phyloP scores from a whole-genome alignment of 2,113 vertebrate genomes.

The Varanus komodoensis region DNA sequence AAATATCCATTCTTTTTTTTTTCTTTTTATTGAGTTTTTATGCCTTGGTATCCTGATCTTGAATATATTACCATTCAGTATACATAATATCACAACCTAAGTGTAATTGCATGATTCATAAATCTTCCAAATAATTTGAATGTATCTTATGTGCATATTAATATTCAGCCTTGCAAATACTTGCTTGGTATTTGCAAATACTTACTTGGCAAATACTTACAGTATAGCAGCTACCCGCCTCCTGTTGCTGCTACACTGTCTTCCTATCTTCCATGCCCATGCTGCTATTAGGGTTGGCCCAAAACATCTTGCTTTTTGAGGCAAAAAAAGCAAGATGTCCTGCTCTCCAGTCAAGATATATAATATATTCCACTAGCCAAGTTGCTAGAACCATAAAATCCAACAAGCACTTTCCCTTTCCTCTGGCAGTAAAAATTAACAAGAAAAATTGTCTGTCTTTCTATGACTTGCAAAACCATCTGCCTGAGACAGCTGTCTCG shows the following conservation, averaged over 20 bases:
- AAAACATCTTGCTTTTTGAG: not conserved
- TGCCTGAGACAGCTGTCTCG: not conserved
- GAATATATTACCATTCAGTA: not conserved
- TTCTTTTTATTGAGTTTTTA: not conserved
- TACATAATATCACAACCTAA: not conserved
- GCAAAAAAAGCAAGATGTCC: not conserved
- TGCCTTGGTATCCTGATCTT: rapidly evolving
- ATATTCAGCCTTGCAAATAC: not conserved
- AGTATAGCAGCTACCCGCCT: not conserved
- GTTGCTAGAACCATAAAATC: not conserved
- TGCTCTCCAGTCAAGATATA: not conserved
- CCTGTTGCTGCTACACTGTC: not conserved
- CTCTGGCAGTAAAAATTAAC: not conserved
- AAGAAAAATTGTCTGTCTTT: not conserved
- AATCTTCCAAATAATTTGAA: not conserved
- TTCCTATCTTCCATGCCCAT: not conserved
- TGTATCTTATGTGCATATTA: not conserved
- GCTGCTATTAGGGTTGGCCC: not conserved
- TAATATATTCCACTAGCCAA: not conserved
- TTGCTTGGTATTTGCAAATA: not conserved
- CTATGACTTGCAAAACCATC: not conserved
- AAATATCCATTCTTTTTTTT: not conserved
- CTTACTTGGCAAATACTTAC: not conserved
- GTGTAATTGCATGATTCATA: not conserved
- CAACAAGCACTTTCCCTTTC: not conserved